Evolutionary conservation across 2,888 invertebrate genomes (phyloP).

Genomic region (Horisme vitalbata): DNA sequence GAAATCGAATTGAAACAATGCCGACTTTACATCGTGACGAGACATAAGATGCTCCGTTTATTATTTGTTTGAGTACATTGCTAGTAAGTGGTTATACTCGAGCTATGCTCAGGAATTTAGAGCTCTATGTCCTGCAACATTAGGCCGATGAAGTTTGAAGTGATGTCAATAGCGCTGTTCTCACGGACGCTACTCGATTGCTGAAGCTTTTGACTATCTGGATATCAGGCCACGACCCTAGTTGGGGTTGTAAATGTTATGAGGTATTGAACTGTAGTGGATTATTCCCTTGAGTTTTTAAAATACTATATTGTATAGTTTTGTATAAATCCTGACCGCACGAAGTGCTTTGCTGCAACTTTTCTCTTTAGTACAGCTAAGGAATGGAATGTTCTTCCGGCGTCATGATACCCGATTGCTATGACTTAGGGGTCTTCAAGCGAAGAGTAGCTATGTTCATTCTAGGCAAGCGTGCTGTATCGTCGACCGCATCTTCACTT

Average conservation of each 20-base stretch:
- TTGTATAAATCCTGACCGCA: no score
- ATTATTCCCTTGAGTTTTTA: background rate
- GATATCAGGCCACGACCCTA: slow-evolving; percentile 72
- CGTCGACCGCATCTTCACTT: no score
- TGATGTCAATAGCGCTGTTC: slow-evolving; percentile 52
- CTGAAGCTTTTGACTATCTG: slow-evolving; percentile 72
- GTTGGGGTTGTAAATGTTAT: slow-evolving; percentile 43
- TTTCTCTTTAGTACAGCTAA: no score
- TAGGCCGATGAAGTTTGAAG: slow-evolving; percentile 18
- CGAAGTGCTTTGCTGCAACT: no score
- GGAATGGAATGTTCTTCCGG: no score
- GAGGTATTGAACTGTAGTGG: background rate
- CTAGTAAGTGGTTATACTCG: slow-evolving; percentile 40
- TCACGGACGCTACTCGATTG: slow-evolving; percentile 73
- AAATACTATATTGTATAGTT: background rate
- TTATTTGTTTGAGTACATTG: slow-evolving; percentile 46
- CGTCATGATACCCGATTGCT: no score
- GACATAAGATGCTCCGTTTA: slow-evolving; percentile 42
- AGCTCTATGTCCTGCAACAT: slow-evolving; percentile 6
- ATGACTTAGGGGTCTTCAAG: no score
- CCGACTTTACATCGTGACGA: slow-evolving; percentile 46
- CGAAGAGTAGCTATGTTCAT: no score
- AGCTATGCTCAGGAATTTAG: slow-evolving; percentile 6
- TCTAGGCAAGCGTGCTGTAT: no score
- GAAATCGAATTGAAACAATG: slow-evolving; percentile 26